Conservation (phyloP, 2,797 vertebrate species). For the Spinibarbus caldwelli region DNA sequence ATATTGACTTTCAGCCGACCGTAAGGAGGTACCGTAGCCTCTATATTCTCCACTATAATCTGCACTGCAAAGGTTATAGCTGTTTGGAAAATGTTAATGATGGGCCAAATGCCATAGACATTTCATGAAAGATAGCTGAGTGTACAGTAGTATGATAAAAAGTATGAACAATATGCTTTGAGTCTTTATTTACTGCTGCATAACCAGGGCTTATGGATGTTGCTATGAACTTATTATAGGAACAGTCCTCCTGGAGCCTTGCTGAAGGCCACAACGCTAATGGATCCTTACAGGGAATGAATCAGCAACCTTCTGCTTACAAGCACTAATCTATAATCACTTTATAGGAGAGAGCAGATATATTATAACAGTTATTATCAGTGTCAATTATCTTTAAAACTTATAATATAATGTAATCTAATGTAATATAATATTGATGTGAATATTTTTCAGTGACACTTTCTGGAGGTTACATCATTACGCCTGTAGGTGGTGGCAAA, state of each 20-base stretch:
- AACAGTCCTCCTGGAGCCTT: conserved; percentile 4
- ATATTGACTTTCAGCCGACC: conserved; percentile 34
- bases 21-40: conserved; percentile 8
- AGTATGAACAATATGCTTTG: conserved; percentile 16
- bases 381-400: not conserved
- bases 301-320: not conserved
- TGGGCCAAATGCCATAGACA: conserved; percentile 31
- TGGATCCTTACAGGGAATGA: conserved; percentile 18
- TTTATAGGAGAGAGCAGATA: not conserved
- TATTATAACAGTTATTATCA: not conserved
- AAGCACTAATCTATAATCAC: not conserved
- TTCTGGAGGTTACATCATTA: too few relatives aligned
- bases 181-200: conserved; percentile 30
- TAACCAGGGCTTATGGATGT: not conserved
- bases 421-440: not conserved
- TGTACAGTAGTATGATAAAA: conserved; percentile 18
- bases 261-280: conserved; percentile 5
- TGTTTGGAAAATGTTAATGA: conserved; percentile 51
- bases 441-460: too few relatives aligned
- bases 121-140: conserved; percentile 40
- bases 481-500: too few relatives aligned
- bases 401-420: not conserved
- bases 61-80: conserved; percentile 44
- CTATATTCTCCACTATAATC: conserved; percentile 39
- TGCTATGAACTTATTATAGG: conserved; percentile 8